Evolutionary conservation across 2,113 vertebrate species (phyloP).

Genomic region (Lepus timidus): DNA sequence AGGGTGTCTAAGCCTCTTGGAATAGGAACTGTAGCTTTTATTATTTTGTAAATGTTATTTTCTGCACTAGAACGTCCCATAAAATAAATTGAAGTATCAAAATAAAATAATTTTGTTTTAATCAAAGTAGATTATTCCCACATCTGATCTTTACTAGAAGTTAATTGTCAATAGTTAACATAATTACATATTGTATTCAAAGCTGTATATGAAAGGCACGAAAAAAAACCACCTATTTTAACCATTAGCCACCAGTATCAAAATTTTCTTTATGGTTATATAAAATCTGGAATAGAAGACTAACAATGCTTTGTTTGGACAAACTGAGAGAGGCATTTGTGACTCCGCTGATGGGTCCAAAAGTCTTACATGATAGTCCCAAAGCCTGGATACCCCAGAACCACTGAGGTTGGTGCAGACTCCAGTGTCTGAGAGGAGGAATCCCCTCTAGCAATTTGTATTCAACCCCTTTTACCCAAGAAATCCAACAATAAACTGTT

Average conservation of each 20-base stretch:
- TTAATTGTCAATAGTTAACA: conserved; percentile 8
- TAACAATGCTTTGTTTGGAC: conserved; percentile 14
- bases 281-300: conserved; percentile 12
- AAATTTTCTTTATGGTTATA: conserved; percentile 3
- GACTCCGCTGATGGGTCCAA: neutral
- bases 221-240: neutral
- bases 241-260: neutral
- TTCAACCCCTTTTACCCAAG: neutral
- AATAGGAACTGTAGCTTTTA: neutral
- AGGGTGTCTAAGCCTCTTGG: neutral
- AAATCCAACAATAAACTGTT: neutral
- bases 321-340: neutral
- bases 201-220: neutral
- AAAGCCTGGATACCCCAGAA: neutral
- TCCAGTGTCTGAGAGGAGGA: neutral
- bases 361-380: neutral
- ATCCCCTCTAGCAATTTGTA: neutral
- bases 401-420: neutral
- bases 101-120: conserved; percentile 13
- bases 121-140: neutral
- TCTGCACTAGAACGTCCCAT: neutral
- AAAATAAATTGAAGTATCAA: conserved; percentile 7
- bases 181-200: neutral
- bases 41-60: conserved; percentile 26
- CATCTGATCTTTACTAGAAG: conserved; percentile 18